Conservation (phyloP, 2,113 vertebrate genomes). For the Proteles cristata region DNA sequence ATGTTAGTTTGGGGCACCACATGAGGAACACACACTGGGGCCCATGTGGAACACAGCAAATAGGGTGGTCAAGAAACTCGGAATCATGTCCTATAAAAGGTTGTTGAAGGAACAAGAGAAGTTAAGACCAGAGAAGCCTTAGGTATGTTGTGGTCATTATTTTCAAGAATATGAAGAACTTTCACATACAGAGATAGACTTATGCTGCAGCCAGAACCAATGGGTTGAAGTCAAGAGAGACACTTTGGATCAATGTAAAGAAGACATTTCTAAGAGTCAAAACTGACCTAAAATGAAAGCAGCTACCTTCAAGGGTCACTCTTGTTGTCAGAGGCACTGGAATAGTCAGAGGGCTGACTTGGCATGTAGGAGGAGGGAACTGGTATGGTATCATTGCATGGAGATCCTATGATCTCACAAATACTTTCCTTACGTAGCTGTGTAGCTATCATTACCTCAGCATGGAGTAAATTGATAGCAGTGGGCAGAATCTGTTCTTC, state of each 20-base stretch:
- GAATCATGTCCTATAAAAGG: not conserved
- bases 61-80: not conserved
- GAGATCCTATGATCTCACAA: not conserved
- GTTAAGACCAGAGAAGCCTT: not conserved
- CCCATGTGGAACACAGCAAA: not conserved
- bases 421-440: not conserved
- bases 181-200: not conserved
- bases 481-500: not conserved
- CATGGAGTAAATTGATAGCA: not conserved
- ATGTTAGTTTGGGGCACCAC: not conserved
- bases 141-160: not conserved
- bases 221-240: not conserved
- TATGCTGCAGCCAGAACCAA: not conserved
- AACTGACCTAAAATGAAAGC: not conserved
- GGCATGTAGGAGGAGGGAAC: not conserved
- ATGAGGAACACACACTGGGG: not conserved
- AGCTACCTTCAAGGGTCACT: not conserved
- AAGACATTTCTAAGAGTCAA: not conserved
- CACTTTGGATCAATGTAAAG: not conserved
- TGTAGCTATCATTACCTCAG: not conserved
- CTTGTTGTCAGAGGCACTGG: not conserved
- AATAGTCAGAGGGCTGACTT: not conserved
- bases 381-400: not conserved
- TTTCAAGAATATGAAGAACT: not conserved
- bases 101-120: not conserved